Percentiles rank a stretch among this genome's conserved stretches.
phyloP scores from a whole-genome alignment of 2,888 invertebrate species.

The Ctenicera cuprea region DNA sequence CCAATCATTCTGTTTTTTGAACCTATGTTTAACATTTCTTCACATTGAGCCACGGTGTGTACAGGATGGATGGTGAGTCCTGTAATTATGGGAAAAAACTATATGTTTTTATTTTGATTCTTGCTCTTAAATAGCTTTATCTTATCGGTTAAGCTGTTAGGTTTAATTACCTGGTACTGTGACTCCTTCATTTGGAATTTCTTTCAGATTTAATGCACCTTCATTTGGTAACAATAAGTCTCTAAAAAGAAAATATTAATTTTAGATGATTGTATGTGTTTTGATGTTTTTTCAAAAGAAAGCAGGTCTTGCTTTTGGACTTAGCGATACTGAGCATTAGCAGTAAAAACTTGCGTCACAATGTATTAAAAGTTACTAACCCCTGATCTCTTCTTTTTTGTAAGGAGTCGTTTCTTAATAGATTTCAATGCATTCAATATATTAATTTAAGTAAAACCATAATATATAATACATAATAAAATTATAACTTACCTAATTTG shows the following conservation, averaged over 20 bases:
- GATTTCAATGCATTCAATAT: no score
- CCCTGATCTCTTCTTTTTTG: no score
- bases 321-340: no score
- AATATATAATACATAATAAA: no score
- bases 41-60: conserved; percentile 86
- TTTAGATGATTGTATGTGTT: neutral
- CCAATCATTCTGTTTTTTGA: conserved; percentile 89
- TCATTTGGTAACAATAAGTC: conserved; percentile 66
- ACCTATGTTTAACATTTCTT: conserved; percentile 83
- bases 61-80: conserved; percentile 85
- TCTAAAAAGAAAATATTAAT: conserved; percentile 62
- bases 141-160: no score
- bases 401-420: no score
- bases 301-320: no score
- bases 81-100: neutral
- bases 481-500: conserved; percentile 74
- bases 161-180: conserved; percentile 72
- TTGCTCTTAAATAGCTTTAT: no score
- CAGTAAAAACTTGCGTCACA: no score
- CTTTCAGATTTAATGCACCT: conserved; percentile 72
- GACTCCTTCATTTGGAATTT: conserved; percentile 74
- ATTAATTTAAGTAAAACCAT: no score
- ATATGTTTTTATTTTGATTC: no score
- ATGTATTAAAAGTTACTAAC: no score
- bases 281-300: neutral